Base-by-base conservation (phyloP, 2,888 invertebrate species). In the Drosophila neonasuta region DNA sequence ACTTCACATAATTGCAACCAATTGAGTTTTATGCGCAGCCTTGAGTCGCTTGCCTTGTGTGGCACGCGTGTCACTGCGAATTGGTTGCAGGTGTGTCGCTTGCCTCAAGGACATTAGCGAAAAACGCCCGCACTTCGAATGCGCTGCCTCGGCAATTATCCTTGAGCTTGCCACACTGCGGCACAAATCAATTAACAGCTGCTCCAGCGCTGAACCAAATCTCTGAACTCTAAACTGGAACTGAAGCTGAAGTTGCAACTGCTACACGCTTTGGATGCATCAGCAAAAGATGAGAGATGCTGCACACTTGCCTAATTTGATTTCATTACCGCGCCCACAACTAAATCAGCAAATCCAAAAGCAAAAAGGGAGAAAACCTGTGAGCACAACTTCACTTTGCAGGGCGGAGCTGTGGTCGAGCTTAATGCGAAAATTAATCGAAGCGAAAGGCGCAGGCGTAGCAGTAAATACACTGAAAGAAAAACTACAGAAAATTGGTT, bases 281-380 rank as follows among this genome's bases (percentile, higher is more conserved):
- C 24, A 29, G 36, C 48, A 29, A 15, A 15, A 56, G 24, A 24
- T 24, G 24, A 24, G 24, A 34, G 45, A 15, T 29, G 39, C 20
- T 41, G 61, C 77, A 84, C 86, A 88, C 85, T 89, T 90, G 89
- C 82, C 89, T 90, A 90, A 90, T 90, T 90, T 90, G 90, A 90
- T 90, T 90, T 89, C 90, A 90, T 90, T 90, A 90, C 90, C 89
- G 88, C 90, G 89, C 90, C 90, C 88, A 88, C 89, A 77, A 88
- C 79, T 71, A 59, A 76, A 76, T 65, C 59, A 51, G 9, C 32
- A 11, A 20, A 54, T 11, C 32, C 41, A 29, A 41, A 41, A 10
- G 17, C n/a, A 62, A 49, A 57, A 51, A 30, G 20, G 30, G 24
- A 9, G 11, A 10, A 41, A 45, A 44, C 6, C 51, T 34, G 51